Conservation (phyloP, 2,113 vertebrate species). For the Nothoprocta pentlandii region DNA sequence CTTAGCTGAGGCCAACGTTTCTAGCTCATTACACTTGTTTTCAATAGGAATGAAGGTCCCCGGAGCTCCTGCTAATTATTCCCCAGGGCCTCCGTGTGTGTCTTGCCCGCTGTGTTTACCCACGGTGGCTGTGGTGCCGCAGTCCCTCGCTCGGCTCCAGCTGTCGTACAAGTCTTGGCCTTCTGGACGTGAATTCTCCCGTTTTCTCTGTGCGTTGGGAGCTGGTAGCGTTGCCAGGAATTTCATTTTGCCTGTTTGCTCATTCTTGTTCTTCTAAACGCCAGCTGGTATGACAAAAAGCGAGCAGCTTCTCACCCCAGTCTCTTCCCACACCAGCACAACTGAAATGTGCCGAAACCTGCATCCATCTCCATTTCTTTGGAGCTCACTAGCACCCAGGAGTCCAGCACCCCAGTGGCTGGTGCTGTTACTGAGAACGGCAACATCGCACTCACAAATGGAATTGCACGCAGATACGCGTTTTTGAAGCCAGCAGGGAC, state of each 20-base stretch:
- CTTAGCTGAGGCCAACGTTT: not conserved
- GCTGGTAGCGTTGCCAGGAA: not conserved
- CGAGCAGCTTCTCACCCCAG: too few relatives aligned
- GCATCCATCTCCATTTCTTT: too few relatives aligned
- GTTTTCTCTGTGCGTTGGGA: too few relatives aligned
- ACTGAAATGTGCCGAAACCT: too few relatives aligned
- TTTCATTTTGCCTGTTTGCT: not conserved
- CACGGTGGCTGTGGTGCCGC: too few relatives aligned
- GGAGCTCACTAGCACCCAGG: not conserved
- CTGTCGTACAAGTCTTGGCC: too few relatives aligned
- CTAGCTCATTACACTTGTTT: not conserved
- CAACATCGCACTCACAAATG: not conserved
- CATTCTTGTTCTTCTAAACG: not conserved
- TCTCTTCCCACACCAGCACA: not conserved
- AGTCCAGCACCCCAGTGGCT: not conserved
- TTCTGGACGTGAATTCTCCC: not conserved
- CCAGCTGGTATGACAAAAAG: not conserved
- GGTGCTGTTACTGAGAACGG: not conserved
- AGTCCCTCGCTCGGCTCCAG: not conserved
- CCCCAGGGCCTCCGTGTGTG: not conserved
- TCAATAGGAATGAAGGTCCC: not conserved
- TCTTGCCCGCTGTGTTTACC: not conserved
- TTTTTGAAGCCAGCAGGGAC: not conserved
- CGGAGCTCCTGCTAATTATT: not conserved
- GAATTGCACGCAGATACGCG: constrained; percentile 11